A percentile compares a stretch with the other conserved stretches of the same genome.
phyloP scores from a whole-genome alignment of 64 coral and sea anemone genomes.

The Platygyra sinensis region DNA sequence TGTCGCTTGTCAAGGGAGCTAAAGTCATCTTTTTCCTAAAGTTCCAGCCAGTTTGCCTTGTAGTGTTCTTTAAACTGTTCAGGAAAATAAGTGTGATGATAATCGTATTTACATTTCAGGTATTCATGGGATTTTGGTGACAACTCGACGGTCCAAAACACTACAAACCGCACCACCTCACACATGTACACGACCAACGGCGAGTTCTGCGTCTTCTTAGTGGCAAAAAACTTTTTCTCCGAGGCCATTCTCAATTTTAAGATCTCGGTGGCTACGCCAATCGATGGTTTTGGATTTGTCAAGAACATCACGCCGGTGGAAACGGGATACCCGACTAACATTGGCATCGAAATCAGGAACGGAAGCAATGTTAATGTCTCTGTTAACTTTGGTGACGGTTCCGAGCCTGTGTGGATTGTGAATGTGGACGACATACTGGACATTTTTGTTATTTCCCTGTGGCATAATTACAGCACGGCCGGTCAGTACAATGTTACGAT shows the following conservation, averaged over 20 bases:
- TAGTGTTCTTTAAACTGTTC: no score
- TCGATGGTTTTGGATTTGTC: constrained; percentile 15
- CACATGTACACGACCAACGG: constrained; percentile 7
- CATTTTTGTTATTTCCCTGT: constrained; percentile 53
- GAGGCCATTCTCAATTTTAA: background rate
- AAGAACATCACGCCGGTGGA: constrained; percentile 4
- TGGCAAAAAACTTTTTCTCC: constrained; percentile 15
- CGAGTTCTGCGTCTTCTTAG: background rate
- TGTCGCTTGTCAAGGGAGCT: no score
- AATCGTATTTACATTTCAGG: background rate
- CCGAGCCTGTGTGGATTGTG: constrained; percentile 2
- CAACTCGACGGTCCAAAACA: constrained; percentile 16
- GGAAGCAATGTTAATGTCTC: constrained; percentile 31
- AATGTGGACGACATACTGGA: background rate
- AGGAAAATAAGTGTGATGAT: no score
- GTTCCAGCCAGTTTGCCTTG: no score
- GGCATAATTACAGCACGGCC: constrained; percentile 53
- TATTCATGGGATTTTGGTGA: constrained; percentile 38
- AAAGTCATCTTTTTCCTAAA: no score
- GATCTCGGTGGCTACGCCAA: background rate
- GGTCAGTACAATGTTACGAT: constrained; percentile 38
- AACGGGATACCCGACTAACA: constrained; percentile 19
- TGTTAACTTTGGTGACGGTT: constrained; percentile 6
- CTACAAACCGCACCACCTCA: background rate
- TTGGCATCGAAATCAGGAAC: constrained; percentile 45